These are phyloP conservation scores for Notodonta dromedarius DNA, from an alignment of 2,888 invertebrate species.

Conservation along the genomic window DNA sequence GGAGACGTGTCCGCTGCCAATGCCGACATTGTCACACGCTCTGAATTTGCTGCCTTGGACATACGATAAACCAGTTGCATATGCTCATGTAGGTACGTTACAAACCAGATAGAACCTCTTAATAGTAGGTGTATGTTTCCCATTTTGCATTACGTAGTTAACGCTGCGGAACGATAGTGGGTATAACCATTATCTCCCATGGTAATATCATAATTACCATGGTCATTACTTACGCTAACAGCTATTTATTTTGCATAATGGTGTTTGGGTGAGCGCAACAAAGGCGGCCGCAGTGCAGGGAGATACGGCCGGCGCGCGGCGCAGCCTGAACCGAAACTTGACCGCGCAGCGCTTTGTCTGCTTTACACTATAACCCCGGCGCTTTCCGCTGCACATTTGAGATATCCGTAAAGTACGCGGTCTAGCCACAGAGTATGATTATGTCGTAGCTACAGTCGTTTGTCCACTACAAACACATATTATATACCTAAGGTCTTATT, in stretches of 20 bases:
- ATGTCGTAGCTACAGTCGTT: too few species aligned
- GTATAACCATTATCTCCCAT: slow-evolving; percentile 48
- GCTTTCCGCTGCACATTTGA: slow-evolving; percentile 53
- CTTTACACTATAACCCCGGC: slow-evolving; percentile 35
- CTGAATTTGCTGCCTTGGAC: slow-evolving; percentile 62
- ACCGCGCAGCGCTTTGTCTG: slow-evolving; percentile 62
- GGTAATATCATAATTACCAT: slow-evolving; percentile 60
- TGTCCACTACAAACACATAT: too few species aligned
- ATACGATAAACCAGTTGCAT: slow-evolving; percentile 60
- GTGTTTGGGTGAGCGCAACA: slow-evolving; percentile 64
- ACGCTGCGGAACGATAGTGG: slow-evolving; percentile 35
- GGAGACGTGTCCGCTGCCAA: slow-evolving; percentile 48
- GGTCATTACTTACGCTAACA: slow-evolving; percentile 63
- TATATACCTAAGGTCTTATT: too few species aligned
- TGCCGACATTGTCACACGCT: slow-evolving; percentile 61
- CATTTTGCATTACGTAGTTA: slow-evolving; percentile 34
- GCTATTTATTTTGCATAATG: slow-evolving; percentile 75
- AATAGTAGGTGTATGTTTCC: slow-evolving; percentile 23
- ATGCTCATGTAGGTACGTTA: slow-evolving; percentile 27
- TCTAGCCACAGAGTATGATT: background rate
- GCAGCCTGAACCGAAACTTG: slow-evolving; percentile 68
- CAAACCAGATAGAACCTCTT: slow-evolving; percentile 31
- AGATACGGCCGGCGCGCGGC: slow-evolving; percentile 44
- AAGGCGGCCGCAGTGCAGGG: slow-evolving; percentile 61
- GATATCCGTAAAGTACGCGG: slow-evolving; percentile 17